Base-by-base conservation (phyloP, 2,797 vertebrate species). In the Danio albolineatus region DNA sequence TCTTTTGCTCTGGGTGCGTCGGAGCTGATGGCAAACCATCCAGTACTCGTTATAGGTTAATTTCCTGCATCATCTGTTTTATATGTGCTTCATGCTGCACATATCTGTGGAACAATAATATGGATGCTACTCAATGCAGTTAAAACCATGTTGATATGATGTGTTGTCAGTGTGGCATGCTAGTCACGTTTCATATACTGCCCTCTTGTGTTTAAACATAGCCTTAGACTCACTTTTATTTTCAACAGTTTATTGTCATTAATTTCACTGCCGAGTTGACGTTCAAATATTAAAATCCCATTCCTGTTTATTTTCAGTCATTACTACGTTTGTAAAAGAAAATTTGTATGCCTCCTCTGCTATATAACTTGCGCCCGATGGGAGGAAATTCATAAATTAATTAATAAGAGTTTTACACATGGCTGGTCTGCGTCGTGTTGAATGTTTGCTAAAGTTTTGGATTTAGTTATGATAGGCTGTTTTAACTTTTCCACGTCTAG, bases 201-300 rank as follows among this genome's bases (percentile, higher is more conserved):
- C 82, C 77, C 82, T 84, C 85, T 84, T 28, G 73, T 78, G 80
- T 56, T 65, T 16, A 54, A n/a, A 36, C 21, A 21, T 28, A 28
- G 28, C 28, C 28, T 28, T 28, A 28, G 28, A 28, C 28, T 28
- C 28, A 28, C 28, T 28, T 28, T 28, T 28, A 28, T 28, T 28
- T 28, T 28, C 28, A 28, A 28, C 28, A 60, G 38, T 38, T 36
- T 38, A 38, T 36, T 44, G 36, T 10, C 10, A 19, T 21, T 65
- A 4, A 13, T 48, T 48, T 66, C 13, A 66, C 9, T 12, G 12
- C 28, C 7, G 48, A 38, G 28, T 38, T 71, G 28, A 71, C 19
- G 0, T 64, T n/a, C 8, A 43, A n/a, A 36, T 12, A 16, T 41
- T 56, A 53, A 51, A 53, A 2, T 9, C 16, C 10, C 38, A 51